phyloP scores from a whole-genome alignment of 2,113 vertebrate species.

The Pelobates fuscus region DNA sequence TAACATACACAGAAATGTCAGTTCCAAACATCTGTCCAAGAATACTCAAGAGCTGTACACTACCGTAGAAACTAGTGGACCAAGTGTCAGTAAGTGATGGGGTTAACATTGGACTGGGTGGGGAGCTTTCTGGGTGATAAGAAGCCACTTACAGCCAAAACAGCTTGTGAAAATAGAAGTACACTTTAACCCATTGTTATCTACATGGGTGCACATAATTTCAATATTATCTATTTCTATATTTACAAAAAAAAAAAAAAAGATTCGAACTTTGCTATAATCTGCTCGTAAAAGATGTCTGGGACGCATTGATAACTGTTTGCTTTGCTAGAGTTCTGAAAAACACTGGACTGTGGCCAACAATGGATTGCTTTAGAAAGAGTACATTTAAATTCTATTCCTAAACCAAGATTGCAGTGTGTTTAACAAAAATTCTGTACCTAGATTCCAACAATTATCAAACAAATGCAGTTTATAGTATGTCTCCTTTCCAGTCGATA shows the following conservation, averaged over 20 bases:
- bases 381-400: no score
- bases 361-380: no score
- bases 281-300: not conserved
- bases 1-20: not conserved
- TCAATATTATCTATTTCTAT: no score
- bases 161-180: not conserved
- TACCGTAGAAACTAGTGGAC: not conserved
- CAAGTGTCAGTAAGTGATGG: not conserved
- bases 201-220: no score
- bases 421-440: no score
- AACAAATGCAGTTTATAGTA: no score
- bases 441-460: no score
- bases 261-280: not conserved
- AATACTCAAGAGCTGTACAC: no score
- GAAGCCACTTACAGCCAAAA: not conserved
- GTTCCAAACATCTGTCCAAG: not conserved
- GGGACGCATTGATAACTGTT: not conserved
- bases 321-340: not conserved
- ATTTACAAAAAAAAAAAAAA: no score
- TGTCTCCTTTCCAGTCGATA: no score
- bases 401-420: no score
- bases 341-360: no score
- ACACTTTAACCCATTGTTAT: not conserved
- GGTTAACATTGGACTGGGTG: not conserved
- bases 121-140: not conserved